phyloP scores from a whole-genome alignment of 2,113 vertebrate species.

The Pica pica region DNA sequence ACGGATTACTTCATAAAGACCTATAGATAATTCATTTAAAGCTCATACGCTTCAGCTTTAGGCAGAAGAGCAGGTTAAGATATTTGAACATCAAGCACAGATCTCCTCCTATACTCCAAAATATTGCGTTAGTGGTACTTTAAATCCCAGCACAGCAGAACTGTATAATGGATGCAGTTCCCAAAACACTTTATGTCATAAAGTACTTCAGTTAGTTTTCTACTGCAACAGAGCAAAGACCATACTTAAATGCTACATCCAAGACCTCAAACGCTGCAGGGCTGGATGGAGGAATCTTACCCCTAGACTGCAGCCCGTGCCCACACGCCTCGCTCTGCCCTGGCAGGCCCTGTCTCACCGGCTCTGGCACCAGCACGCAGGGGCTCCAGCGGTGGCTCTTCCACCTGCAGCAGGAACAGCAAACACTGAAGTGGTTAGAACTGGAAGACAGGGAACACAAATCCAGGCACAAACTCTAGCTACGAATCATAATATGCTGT shows the following conservation, averaged over 20 bases:
- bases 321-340: constrained; percentile 83
- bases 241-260: not conserved
- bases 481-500: accelerated
- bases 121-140: not conserved
- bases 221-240: not conserved
- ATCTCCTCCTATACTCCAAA: not conserved
- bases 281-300: constrained; percentile 64
- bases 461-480: not conserved
- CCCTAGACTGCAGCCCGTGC: constrained; percentile 87
- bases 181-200: not conserved
- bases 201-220: not conserved
- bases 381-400: constrained; percentile 84
- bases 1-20: not conserved
- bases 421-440: not conserved
- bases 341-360: constrained; percentile 70
- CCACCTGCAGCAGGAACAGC: constrained; percentile 76
- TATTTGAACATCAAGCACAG: not conserved
- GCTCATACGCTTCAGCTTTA: not conserved
- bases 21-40: not conserved
- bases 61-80: not conserved
- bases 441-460: not conserved
- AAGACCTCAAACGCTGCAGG: not conserved
- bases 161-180: not conserved
- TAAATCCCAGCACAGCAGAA: not conserved
- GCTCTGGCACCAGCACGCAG: constrained; percentile 85